phyloP scores from a whole-genome alignment of 2,888 invertebrate genomes.

The Heliconius ismenius region DNA sequence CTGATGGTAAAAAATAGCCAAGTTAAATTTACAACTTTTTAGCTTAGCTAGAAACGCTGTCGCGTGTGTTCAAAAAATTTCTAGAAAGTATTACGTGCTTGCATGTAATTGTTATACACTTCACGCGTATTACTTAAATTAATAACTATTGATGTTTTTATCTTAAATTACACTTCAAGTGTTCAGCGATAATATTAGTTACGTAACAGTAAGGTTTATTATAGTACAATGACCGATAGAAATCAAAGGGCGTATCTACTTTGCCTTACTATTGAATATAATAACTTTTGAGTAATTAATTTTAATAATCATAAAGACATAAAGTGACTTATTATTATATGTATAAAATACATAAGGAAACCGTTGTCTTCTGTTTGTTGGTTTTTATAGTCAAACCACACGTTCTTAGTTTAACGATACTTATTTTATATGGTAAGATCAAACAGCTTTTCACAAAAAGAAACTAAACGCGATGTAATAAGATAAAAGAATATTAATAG shows the following conservation, averaged over 20 bases:
- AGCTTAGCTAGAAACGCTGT: too few relatives aligned
- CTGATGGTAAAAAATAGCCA: too few relatives aligned
- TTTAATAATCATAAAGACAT: background rate
- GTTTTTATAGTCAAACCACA: background rate
- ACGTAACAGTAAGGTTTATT: conserved; percentile 51
- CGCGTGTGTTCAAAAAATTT: background rate
- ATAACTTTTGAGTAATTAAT: conserved; percentile 21
- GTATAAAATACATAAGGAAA: background rate
- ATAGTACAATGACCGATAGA: conserved; percentile 64
- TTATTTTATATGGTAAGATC: background rate
- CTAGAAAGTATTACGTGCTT: conserved; percentile 22
- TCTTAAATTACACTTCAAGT: conserved; percentile 50
- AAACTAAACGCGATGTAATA: background rate
- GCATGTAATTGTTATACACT: conserved; percentile 49
- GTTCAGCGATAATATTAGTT: conserved; percentile 50
- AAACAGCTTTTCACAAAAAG: background rate
- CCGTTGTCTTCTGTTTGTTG: background rate
- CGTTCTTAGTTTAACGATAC: background rate
- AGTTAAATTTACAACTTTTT: too few relatives aligned
- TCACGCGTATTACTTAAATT: conserved; percentile 52
- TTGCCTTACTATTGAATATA: conserved; percentile 35
- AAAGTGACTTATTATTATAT: background rate
- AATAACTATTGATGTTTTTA: conserved; percentile 58
- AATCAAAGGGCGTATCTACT: conserved; percentile 44
- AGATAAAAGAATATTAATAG: background rate